Percentiles rank a stretch among this genome's conserved stretches.
Conservation (phyloP, 2,888 invertebrate species). For the Tanytarsus gracilentus region DNA sequence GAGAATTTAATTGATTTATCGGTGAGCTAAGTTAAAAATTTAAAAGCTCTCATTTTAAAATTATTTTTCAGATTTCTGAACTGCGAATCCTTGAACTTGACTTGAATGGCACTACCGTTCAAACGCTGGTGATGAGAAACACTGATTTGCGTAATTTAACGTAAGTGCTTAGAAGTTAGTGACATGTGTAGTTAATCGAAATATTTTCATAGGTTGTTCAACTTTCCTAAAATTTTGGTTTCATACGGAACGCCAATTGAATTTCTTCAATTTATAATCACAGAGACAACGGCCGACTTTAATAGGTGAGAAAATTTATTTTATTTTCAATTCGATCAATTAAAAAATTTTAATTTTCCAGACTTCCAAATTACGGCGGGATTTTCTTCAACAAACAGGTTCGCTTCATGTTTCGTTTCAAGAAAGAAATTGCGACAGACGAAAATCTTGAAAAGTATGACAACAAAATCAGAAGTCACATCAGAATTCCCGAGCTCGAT, state of each 20-base stretch:
- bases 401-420: slow-evolving; percentile 6
- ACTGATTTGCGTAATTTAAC: slow-evolving; percentile 6
- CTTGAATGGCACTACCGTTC: slow-evolving; percentile 9
- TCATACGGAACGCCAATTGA: slow-evolving; percentile 16
- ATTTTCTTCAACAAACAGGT: slow-evolving; percentile 15
- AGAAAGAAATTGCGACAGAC: neutral
- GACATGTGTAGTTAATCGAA: neutral
- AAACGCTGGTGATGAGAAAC: slow-evolving; percentile 9
- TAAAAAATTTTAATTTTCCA: neutral
- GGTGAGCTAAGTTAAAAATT: neutral
- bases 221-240: slow-evolving; percentile 17
- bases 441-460: slow-evolving; percentile 8
- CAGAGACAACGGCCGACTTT: slow-evolving; percentile 10
- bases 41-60: neutral
- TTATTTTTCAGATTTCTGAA: neutral
- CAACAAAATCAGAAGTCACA: neutral
- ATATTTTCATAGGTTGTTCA: neutral
- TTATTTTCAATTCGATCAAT: neutral
- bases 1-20: slow-evolving; percentile 14
- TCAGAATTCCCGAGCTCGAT: neutral
- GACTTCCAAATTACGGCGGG: slow-evolving; percentile 12
- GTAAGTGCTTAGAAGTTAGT: neutral
- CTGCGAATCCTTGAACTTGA: neutral
- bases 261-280: slow-evolving; percentile 15
- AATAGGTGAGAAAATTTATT: neutral